Base-by-base conservation (phyloP, 2,888 invertebrate species). In the Torymus tubicola region DNA sequence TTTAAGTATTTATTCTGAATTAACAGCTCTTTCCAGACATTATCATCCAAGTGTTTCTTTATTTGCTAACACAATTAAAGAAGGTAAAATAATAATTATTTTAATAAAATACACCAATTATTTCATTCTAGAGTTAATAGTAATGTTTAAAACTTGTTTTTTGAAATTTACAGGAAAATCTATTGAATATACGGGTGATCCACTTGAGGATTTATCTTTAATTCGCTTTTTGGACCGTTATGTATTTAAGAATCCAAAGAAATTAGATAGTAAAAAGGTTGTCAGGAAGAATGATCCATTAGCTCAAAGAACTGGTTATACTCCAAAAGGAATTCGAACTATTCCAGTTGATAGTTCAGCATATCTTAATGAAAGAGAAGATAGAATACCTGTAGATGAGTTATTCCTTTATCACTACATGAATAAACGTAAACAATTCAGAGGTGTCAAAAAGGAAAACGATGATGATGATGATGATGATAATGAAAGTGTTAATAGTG, bases 221-320 rank as follows among this genome's bases (percentile, higher is more conserved):
- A 95, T 97, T 69, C 93, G 97, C 69, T 99, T 99, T 91, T 92
- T 99, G 65, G 99, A 99, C 87, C 93, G 99, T 63, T 99, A 99
- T 90, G 97, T 97, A 12, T 99, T 97, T 90, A 97, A 98, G 89
- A 99, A 99, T 92, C 96, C 96, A 0, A 96, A 96, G 89, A 94
- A 94, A 84, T 88, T 93, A 0, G 86, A n/a, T 73, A 91, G 91
- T 58, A 92, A 91, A 85, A 92, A 90, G 79, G 91, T 86, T 63
- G 81, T 92, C 0, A 93, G 91, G 75, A 94, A 93, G 0, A 93
- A 93, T 0, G 94, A 94, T 88, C 94, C 94, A 0, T 93, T 95
- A 74, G 94, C 94, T 0, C 91, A 93, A 60, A 92, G 95, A 81
- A 94, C 95, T 87, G 93, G 94, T 71, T 96, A 96, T 89, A 89